These are phyloP conservation scores for Scalopus aquaticus DNA, from an alignment of 2,113 vertebrate genomes.

Conservation along the genomic window DNA sequence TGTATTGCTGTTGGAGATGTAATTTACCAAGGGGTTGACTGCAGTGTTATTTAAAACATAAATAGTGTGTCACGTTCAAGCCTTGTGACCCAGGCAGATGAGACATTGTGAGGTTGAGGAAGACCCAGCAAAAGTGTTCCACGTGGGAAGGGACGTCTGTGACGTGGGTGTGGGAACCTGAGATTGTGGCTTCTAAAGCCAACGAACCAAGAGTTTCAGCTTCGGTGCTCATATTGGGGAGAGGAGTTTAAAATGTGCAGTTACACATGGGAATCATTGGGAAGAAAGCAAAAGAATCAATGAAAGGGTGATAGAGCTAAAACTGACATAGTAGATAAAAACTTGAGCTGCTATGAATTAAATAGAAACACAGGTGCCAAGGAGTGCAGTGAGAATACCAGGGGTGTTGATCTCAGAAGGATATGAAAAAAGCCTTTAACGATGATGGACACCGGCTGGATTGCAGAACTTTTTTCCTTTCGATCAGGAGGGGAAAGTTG, in stretches of 20 bases:
- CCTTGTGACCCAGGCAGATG: neutral
- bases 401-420: neutral
- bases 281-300: no score
- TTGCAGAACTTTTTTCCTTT: neutral
- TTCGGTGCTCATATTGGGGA: no score
- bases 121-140: neutral
- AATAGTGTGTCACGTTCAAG: neutral
- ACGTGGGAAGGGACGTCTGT: neutral
- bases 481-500: neutral
- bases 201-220: neutral
- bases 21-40: neutral
- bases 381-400: no score
- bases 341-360: no score
- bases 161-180: neutral
- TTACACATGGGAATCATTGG: neutral
- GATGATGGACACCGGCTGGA: neutral
- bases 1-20: no score
- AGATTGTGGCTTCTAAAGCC: neutral
- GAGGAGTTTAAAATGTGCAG: neutral
- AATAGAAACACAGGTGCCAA: no score
- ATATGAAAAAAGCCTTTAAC: neutral
- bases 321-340: neutral
- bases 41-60: neutral
- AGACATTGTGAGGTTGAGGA: neutral
- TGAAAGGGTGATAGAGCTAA: neutral